These are phyloP conservation scores for Lacerta agilis DNA, from an alignment of 2,797 vertebrate genomes.

Conservation along the genomic window DNA sequence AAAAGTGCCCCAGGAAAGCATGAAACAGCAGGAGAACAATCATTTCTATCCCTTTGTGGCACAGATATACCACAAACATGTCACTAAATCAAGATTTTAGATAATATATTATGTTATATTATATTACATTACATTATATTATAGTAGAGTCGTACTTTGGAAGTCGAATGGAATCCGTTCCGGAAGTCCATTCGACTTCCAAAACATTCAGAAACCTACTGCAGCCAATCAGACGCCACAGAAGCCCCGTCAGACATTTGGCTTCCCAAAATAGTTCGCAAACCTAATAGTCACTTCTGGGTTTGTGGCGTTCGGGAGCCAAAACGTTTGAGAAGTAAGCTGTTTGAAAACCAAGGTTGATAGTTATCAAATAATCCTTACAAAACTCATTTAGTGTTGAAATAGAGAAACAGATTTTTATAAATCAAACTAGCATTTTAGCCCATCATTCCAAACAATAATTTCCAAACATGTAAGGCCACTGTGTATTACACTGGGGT, in stretches of 20 bases:
- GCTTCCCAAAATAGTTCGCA: too few relatives aligned
- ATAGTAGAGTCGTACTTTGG: neutral
- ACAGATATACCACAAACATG: neutral
- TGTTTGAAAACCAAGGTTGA: too few relatives aligned
- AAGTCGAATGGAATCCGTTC: too few relatives aligned
- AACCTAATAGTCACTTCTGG: too few relatives aligned
- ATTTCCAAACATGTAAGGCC: neutral
- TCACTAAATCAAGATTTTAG: neutral
- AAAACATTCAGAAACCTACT: too few relatives aligned
- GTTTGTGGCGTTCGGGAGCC: too few relatives aligned
- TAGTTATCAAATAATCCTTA: neutral
- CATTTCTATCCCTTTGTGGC: constrained; percentile 7
- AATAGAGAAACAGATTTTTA: neutral
- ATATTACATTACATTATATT: too few relatives aligned
- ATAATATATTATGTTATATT: neutral
- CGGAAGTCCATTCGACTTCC: too few relatives aligned
- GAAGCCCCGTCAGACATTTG: too few relatives aligned
- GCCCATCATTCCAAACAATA: neutral
- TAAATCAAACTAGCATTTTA: neutral
- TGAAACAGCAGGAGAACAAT: constrained; percentile 22
- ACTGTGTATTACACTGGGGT: neutral
- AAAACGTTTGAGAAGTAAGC: too few relatives aligned
- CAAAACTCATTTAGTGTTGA: neutral
- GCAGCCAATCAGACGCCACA: too few relatives aligned
- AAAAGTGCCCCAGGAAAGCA: neutral